Conservation (phyloP, 2,797 vertebrate species). For the Pseudomugil tenellus region DNA sequence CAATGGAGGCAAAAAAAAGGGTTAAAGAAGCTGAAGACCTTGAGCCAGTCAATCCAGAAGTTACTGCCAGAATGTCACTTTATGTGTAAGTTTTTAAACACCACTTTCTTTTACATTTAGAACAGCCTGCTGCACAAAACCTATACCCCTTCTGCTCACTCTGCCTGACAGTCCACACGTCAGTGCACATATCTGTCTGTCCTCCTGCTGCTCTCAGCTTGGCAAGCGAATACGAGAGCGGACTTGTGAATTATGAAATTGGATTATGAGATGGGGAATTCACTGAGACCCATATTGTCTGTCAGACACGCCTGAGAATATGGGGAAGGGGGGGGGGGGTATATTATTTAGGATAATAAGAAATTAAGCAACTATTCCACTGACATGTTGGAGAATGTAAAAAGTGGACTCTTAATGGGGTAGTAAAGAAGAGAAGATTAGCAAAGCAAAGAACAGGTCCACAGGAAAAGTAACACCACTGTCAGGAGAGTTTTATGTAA, state of each 20-base stretch:
- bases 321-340: constrained; percentile 25
- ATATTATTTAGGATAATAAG: constrained; percentile 38
- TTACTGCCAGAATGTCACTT: too few species aligned
- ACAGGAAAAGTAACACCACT: constrained; percentile 21
- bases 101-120: constrained; percentile 33
- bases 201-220: constrained; percentile 55
- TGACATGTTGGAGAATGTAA: constrained; percentile 37
- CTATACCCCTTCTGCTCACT: constrained; percentile 51
- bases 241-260: constrained; percentile 72
- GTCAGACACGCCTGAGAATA: constrained; percentile 59
- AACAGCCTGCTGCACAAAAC: constrained; percentile 42
- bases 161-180: constrained; percentile 58
- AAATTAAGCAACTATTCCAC: constrained; percentile 20
- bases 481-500: not conserved
- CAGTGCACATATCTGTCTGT: constrained; percentile 54
- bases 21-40: constrained; percentile 20
- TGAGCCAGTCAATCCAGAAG: constrained; percentile 24
- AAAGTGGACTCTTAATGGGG: constrained; percentile 29
- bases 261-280: constrained; percentile 73
- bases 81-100: constrained; percentile 23
- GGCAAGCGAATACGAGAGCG: constrained; percentile 51
- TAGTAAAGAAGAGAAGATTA: constrained; percentile 9
- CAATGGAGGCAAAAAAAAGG: constrained; percentile 7
- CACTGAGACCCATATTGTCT: constrained; percentile 67
- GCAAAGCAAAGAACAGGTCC: constrained; percentile 14